Conservation (phyloP, 2,888 invertebrate genomes). For the Malacosoma neustria region DNA sequence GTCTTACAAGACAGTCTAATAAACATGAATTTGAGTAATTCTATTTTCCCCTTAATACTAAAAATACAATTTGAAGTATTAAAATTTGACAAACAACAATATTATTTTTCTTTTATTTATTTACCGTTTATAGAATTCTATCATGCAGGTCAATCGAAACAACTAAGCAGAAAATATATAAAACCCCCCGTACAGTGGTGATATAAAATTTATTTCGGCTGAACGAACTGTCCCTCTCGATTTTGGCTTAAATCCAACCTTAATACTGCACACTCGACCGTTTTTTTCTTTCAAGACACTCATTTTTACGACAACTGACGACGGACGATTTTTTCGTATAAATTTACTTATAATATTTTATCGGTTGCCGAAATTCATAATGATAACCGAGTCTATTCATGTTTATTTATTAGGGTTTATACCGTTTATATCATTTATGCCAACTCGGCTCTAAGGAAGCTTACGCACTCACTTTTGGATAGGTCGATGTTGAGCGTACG, state of each 20-base stretch:
- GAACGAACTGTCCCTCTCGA: slow-evolving; percentile 22
- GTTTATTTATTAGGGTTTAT: slow-evolving; percentile 52
- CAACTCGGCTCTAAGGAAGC: slow-evolving; percentile 6
- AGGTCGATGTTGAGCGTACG: not conserved
- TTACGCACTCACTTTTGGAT: not conserved
- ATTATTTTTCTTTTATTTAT: too few relatives aligned
- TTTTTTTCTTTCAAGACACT: slow-evolving; percentile 25
- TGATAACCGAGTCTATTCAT: slow-evolving; percentile 24
- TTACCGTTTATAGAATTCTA: too few relatives aligned
- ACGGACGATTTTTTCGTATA: slow-evolving; percentile 34
- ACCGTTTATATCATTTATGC: slow-evolving; percentile 5
- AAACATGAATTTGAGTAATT: too few relatives aligned
- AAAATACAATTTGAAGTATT: too few relatives aligned
- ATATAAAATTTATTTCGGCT: slow-evolving; percentile 37
- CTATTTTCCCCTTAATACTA: too few relatives aligned
- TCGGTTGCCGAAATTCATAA: slow-evolving; percentile 23
- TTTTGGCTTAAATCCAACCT: slow-evolving; percentile 17
- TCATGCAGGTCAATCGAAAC: not conserved
- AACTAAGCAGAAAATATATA: not conserved
- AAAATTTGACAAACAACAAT: too few relatives aligned
- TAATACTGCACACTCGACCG: slow-evolving; percentile 18
- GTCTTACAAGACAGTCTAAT: too few relatives aligned
- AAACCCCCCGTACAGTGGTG: slow-evolving; percentile 1
- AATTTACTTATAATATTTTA: slow-evolving; percentile 47
- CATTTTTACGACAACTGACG: slow-evolving; percentile 26